Evolutionary conservation across 2,888 invertebrate species (phyloP).

Genomic region (Scaptomyza reducta): DNA sequence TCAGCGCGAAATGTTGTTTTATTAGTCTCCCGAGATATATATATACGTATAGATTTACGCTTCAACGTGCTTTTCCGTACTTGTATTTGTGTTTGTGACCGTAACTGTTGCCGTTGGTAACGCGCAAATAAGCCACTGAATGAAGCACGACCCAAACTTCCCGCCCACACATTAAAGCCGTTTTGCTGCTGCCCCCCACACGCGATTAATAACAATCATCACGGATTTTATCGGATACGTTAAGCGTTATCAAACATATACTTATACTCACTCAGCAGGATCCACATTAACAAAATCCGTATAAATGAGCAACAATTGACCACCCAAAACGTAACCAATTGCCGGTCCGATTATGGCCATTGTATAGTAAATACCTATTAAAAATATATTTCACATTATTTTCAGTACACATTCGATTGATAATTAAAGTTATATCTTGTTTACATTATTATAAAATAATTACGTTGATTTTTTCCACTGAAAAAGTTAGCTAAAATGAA

Average conservation of each 20-base stretch:
- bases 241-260: constrained; percentile 19
- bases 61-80: constrained; percentile 34
- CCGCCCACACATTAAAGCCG: constrained; percentile 49
- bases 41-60: constrained; percentile 36
- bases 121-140: constrained; percentile 58
- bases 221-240: constrained; percentile 31
- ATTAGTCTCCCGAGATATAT: constrained; percentile 79
- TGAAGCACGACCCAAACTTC: constrained; percentile 8
- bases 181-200: constrained; percentile 32
- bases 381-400: not conserved
- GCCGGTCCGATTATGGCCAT: constrained; percentile 93
- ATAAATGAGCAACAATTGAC: constrained; percentile 91
- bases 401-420: no score
- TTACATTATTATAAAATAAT: no score
- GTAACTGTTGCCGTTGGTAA: constrained; percentile 53
- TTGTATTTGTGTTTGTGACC: constrained; percentile 2
- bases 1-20: constrained; percentile 81
- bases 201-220: constrained; percentile 72
- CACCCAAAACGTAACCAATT: constrained; percentile 93
- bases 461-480: no score
- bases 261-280: constrained; percentile 87
- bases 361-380: constrained; percentile 90
- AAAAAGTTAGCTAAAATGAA: no score
- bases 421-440: no score
- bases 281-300: constrained; percentile 89